Conservation (phyloP, 64 coral and sea anemone genomes). For the Orbicella faveolata region DNA sequence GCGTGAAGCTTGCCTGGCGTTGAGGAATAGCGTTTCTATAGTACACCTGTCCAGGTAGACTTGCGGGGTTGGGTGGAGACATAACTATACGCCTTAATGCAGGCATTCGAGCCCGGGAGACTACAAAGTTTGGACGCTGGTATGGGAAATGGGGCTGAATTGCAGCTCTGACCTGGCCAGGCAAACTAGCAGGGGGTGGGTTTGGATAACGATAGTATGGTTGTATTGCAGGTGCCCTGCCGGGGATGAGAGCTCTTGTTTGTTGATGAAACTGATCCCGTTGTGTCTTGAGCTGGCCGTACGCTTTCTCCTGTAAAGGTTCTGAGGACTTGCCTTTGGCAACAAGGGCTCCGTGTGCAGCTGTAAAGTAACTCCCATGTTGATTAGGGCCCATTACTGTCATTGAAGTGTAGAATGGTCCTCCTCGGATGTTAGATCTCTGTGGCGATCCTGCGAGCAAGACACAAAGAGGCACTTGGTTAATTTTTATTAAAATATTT, state of each 20-base stretch:
- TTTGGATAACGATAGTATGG: constrained; percentile 26
- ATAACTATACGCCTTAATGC: neutral
- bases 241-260: constrained; percentile 28
- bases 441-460: neutral
- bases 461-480: neutral
- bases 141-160: neutral
- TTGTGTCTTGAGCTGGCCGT: constrained; percentile 23
- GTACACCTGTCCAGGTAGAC: neutral
- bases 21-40: constrained; percentile 30
- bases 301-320: constrained; percentile 13
- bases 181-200: neutral
- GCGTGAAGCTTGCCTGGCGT: neutral
- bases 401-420: neutral
- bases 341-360: too few species aligned
- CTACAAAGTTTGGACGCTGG: neutral
- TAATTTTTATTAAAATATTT: neutral
- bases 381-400: neutral
- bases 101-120: constrained; percentile 5
- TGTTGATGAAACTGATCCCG: constrained; percentile 42
- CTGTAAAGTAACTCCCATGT: neutral
- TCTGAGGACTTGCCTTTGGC: neutral
- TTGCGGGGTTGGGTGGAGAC: neutral
- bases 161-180: neutral
- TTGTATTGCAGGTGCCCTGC: neutral
- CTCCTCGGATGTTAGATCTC: constrained; percentile 11